Evolutionary conservation across 2,888 invertebrate species (phyloP).

Genomic region (Autographa gamma): DNA sequence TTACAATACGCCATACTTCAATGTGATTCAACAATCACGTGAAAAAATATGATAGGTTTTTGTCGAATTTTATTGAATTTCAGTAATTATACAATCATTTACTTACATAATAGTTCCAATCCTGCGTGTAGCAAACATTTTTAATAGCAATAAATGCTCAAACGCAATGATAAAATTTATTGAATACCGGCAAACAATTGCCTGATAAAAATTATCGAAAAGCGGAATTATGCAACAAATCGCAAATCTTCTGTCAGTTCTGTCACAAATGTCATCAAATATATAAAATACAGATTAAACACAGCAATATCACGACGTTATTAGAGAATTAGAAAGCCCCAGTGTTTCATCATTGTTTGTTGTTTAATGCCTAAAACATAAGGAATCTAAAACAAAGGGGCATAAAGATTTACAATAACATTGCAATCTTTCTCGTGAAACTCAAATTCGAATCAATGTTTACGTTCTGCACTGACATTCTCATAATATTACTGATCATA

Average conservation of each 20-base stretch:
- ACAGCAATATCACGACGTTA: not conserved
- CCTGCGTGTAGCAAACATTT: constrained; percentile 72
- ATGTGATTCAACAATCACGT: constrained; percentile 10
- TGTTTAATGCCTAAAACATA: too few relatives aligned
- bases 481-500: not conserved
- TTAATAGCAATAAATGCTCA: constrained; percentile 25
- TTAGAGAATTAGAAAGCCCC: not conserved
- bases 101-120: constrained; percentile 72
- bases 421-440: too few relatives aligned
- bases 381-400: too few relatives aligned
- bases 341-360: too few relatives aligned
- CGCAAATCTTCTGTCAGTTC: not conserved
- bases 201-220: constrained; percentile 14
- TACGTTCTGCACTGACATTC: not conserved
- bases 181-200: constrained; percentile 24
- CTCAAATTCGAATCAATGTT: not conserved
- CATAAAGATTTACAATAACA: too few relatives aligned
- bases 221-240: constrained; percentile 35
- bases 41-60: not conserved
- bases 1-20: not conserved
- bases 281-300: not conserved
- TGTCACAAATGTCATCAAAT: constrained; percentile 8
- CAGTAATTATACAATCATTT: constrained; percentile 12
- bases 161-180: constrained; percentile 30
- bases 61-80: not conserved